Conservation (phyloP, 2,888 invertebrate genomes). For the Torymus aiolomorphi region DNA sequence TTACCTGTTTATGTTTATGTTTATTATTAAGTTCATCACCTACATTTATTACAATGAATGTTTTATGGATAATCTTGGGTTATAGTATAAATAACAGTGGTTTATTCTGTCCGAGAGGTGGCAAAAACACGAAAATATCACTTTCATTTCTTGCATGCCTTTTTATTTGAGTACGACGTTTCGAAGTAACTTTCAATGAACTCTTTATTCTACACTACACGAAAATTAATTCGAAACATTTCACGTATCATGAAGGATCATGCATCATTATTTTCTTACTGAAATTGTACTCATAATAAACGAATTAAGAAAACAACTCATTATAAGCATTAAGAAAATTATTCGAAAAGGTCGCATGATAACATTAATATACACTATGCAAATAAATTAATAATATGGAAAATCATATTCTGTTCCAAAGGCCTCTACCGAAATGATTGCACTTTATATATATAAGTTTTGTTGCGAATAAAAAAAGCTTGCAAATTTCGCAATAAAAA, state of each 20-base stretch:
- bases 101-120: slow-evolving; percentile 1
- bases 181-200: slow-evolving; percentile 24
- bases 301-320: no score
- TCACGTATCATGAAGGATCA: not conserved
- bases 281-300: not conserved
- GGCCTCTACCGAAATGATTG: slow-evolving; percentile 24
- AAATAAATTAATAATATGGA: not conserved
- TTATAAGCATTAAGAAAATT: no score
- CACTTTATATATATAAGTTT: slow-evolving; percentile 1
- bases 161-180: no score
- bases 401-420: slow-evolving; percentile 7
- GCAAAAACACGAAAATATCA: slow-evolving; percentile 29
- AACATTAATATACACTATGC: no score
- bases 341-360: not conserved
- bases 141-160: not conserved
- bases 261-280: not conserved
- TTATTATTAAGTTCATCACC: slow-evolving; percentile 61
- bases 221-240: slow-evolving; percentile 22
- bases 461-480: no score
- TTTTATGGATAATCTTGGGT: slow-evolving; percentile 60
- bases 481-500: no score
- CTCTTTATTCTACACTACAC: slow-evolving; percentile 10
- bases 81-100: slow-evolving; percentile 55
- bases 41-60: slow-evolving; percentile 65
- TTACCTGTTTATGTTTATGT: slow-evolving; percentile 52